These are phyloP conservation scores for Pangasius larnaudii DNA, from an alignment of 2,797 vertebrate species.

Conservation along the genomic window DNA sequence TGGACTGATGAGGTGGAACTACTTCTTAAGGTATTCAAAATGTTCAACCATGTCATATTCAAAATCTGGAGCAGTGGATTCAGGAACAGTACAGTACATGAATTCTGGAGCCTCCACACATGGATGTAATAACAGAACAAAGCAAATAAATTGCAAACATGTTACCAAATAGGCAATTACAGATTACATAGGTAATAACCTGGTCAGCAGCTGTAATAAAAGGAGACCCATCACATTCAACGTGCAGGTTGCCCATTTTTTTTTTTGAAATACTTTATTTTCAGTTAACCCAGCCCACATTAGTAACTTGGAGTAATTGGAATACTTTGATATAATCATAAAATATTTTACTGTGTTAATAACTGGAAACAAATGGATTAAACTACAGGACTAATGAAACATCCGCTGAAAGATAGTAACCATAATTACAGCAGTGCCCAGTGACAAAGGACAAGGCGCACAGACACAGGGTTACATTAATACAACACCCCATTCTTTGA, in stretches of 20 bases:
- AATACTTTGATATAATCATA: background rate
- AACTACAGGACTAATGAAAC: background rate
- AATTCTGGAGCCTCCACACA: background rate
- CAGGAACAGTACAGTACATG: background rate
- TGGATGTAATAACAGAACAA: background rate
- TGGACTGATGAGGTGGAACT: background rate
- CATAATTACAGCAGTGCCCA: background rate
- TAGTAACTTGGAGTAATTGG: background rate
- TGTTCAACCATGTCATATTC: background rate
- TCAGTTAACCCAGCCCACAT: background rate
- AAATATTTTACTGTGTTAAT: slow-evolving; percentile 1
- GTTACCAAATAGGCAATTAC: background rate
- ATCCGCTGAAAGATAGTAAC: background rate
- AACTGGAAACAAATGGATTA: background rate
- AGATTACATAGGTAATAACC: background rate
- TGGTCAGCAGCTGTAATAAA: slow-evolving; percentile 9
- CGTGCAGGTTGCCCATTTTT: background rate
- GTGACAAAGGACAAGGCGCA: background rate
- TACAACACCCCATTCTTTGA: background rate
- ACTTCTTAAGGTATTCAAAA: background rate
- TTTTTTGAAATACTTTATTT: background rate
- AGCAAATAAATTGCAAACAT: background rate
- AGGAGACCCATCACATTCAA: background rate
- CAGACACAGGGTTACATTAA: background rate
- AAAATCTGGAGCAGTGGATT: background rate